Percentiles rank a stretch among this genome's conserved stretches.
phyloP scores from a whole-genome alignment of 2,113 vertebrate species.

The Craseonycteris thonglongyai region DNA sequence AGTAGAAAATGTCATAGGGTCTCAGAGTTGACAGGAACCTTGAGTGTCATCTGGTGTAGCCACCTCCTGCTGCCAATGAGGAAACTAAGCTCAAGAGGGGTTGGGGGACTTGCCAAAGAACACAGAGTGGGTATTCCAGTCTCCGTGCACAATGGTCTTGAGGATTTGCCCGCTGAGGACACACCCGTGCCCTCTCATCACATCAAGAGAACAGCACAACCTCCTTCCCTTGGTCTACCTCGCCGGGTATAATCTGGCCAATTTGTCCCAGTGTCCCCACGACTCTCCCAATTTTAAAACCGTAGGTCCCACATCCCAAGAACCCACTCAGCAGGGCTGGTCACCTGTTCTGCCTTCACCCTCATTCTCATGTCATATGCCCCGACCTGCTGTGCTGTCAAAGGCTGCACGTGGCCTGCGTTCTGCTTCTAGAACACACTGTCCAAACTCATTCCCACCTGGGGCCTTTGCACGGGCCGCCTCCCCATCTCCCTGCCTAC shows the following conservation, averaged over 20 bases:
- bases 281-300: neutral
- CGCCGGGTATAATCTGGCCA: rapidly evolving
- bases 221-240: neutral
- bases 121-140: neutral
- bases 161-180: neutral
- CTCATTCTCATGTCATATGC: neutral
- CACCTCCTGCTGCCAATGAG: neutral
- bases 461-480: neutral
- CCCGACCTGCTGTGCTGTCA: neutral
- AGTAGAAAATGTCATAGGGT: neutral
- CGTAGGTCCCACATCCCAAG: neutral
- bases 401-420: neutral
- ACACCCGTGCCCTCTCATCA: rapidly evolving
- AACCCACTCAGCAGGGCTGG: rapidly evolving
- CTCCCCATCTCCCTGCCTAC: rapidly evolving
- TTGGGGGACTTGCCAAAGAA: neutral
- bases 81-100: neutral
- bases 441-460: no score
- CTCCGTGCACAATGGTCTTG: rapidly evolving
- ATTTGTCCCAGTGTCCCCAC: rapidly evolving
- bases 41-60: neutral
- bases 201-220: rapidly evolving
- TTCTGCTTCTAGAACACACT: neutral
- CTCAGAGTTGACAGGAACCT: neutral
- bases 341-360: rapidly evolving